These are phyloP conservation scores for Etheostoma nigrum DNA, from an alignment of 2,797 vertebrate species.

Conservation along the genomic window DNA sequence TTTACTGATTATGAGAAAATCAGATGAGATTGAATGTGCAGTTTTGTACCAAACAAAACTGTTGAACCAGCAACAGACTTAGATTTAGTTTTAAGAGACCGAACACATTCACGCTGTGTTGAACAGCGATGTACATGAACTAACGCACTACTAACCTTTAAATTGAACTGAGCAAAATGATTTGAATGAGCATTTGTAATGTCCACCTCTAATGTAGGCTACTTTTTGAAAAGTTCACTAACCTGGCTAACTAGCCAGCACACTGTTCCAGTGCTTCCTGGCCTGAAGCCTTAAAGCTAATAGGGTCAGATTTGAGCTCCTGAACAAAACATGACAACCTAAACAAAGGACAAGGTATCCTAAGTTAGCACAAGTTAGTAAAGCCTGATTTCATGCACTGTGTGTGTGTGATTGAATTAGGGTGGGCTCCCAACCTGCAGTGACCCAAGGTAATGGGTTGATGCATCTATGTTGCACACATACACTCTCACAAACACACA, in stretches of 20 bases:
- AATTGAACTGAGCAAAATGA: background rate
- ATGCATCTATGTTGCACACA: conserved; percentile 49
- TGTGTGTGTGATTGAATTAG: conserved; percentile 74
- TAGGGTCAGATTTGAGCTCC: conserved; percentile 42
- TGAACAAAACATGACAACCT: conserved; percentile 48
- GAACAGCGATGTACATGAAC: background rate
- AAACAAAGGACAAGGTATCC: conserved; percentile 64
- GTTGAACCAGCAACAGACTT: conserved; percentile 5
- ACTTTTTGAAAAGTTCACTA: conserved; percentile 41
- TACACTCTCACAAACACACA: conserved; percentile 28
- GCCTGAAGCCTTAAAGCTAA: conserved; percentile 47
- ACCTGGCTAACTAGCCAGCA: conserved; percentile 2
- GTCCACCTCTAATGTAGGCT: background rate
- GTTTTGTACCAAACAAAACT: background rate
- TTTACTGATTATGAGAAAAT: too few relatives aligned
- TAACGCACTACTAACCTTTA: background rate
- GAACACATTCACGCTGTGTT: background rate
- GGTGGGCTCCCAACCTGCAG: conserved; percentile 60
- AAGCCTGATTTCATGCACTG: conserved; percentile 69
- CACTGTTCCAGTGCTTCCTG: conserved; percentile 11
- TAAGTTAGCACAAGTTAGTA: conserved; percentile 63
- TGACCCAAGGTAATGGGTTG: conserved; percentile 69
- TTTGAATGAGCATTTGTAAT: background rate
- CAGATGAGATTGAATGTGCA: too few relatives aligned
- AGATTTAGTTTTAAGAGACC: background rate